Percentiles rank a stretch among this genome's conserved stretches.
Evolutionary conservation across 2,113 vertebrate genomes (phyloP).

Genomic region (Quiscalus mexicanus): DNA sequence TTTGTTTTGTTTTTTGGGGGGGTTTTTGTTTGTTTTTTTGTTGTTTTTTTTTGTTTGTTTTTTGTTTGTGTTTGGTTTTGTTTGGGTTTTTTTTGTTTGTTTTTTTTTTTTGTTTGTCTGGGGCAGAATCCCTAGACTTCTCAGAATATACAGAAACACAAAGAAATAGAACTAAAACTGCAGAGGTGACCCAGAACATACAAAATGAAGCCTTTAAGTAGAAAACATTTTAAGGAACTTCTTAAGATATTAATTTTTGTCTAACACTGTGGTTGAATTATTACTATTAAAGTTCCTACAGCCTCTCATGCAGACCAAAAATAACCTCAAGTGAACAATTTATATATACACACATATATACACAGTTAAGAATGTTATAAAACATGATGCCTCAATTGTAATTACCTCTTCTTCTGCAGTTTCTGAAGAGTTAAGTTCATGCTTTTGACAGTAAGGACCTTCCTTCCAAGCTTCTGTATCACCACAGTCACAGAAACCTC

Average conservation of each 20-base stretch:
- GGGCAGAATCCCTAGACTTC: neutral
- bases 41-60: neutral
- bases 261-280: neutral
- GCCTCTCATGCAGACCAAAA: neutral
- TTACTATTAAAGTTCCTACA: neutral
- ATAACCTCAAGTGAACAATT: neutral
- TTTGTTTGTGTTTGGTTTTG: too few species aligned
- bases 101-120: neutral
- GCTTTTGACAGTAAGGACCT: constrained; percentile 92
- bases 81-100: neutral
- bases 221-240: neutral
- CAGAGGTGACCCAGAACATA: neutral
- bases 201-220: neutral
- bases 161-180: neutral
- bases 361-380: neutral
- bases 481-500: constrained; percentile 98
- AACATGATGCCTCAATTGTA: neutral
- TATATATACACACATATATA: neutral
- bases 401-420: constrained; percentile 79
- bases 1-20: neutral
- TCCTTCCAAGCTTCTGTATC: constrained; percentile 97
- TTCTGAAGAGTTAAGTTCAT: constrained; percentile 81
- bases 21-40: neutral
- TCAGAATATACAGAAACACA: neutral
- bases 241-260: neutral